phyloP scores from a whole-genome alignment of 2,888 invertebrate species.

The Chelonus formosanus region DNA sequence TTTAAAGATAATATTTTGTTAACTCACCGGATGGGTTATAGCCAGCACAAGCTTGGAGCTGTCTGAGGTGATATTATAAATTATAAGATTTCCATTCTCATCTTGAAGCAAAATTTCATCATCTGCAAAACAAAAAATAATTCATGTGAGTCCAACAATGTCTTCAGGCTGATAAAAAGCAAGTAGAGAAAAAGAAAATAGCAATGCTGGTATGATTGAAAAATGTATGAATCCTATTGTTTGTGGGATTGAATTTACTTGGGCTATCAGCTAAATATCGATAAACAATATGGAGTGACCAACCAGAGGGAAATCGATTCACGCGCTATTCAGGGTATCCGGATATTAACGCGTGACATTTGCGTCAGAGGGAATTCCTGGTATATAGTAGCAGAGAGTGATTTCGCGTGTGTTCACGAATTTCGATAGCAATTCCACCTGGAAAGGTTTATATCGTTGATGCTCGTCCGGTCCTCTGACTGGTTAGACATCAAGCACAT shows the following conservation, averaged over 20 bases:
- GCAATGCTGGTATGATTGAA: neutral
- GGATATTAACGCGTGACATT: constrained; percentile 48
- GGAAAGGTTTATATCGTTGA: constrained; percentile 13
- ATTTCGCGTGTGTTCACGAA: constrained; percentile 22
- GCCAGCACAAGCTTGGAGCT: constrained; percentile 65
- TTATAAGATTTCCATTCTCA: constrained; percentile 68
- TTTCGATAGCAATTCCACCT: constrained; percentile 30
- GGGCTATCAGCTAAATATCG: constrained; percentile 18
- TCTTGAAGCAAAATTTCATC: constrained; percentile 73
- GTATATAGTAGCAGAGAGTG: neutral
- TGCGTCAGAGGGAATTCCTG: constrained; percentile 15
- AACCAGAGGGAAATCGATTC: constrained; percentile 28
- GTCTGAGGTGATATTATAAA: constrained; percentile 67
- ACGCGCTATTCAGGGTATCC: constrained; percentile 40
- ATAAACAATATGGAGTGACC: constrained; percentile 15
- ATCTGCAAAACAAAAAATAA: constrained; percentile 67
- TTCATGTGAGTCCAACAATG: constrained; percentile 3
- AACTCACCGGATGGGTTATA: constrained; percentile 67
- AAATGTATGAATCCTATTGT: neutral
- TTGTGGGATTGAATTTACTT: constrained; percentile 15
- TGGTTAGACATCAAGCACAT: constrained; percentile 8
- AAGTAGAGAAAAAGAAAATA: neutral
- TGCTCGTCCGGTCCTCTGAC: neutral
- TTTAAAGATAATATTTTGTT: constrained; percentile 5
- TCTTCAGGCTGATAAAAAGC: neutral